Conservation (phyloP, 2,888 invertebrate genomes). For the Lordiphosa fenestrarum region DNA sequence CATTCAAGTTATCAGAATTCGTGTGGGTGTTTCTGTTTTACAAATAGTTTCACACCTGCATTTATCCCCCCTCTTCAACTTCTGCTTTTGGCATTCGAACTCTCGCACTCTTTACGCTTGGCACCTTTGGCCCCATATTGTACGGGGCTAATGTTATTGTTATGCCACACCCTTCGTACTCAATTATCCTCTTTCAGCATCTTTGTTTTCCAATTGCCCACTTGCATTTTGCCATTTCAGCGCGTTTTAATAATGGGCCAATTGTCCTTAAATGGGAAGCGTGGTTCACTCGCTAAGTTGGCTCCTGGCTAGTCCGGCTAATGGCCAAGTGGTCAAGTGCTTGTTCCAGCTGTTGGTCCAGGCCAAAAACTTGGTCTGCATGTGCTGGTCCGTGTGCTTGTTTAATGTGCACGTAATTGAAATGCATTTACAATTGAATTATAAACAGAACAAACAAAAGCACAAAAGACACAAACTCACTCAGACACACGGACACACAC, state of each 20-base stretch:
- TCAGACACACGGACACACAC: constrained; percentile 11
- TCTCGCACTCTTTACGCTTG: constrained; percentile 9
- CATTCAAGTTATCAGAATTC: constrained; percentile 4
- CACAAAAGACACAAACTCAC: constrained; percentile 34
- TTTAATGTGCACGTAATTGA: constrained; percentile 75
- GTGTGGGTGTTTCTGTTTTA: background rate
- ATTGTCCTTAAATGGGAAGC: constrained; percentile 68
- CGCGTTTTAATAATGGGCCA: constrained; percentile 74
- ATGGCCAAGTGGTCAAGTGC: constrained; percentile 68
- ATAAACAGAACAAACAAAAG: constrained; percentile 70
- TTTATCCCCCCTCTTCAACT: constrained; percentile 8
- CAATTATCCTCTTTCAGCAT: constrained; percentile 10
- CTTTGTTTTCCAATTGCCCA: constrained; percentile 36
- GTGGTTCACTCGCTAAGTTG: constrained; percentile 41
- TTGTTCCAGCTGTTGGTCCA: constrained; percentile 30
- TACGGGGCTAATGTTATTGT: constrained; percentile 47
- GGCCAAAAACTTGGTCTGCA: constrained; percentile 36
- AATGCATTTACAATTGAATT: constrained; percentile 75
- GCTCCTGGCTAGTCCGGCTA: constrained; percentile 31
- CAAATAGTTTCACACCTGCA: constrained; percentile 10
- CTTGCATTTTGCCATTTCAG: constrained; percentile 70
- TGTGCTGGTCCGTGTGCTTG: constrained; percentile 37
- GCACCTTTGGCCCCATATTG: constrained; percentile 23
- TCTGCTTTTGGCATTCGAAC: constrained; percentile 29
- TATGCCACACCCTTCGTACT: constrained; percentile 15